Evolutionary conservation across 2,888 invertebrate species (phyloP), one percentile per base, ranked within the genome.

Genomic region (Ophion costatus): DNA sequence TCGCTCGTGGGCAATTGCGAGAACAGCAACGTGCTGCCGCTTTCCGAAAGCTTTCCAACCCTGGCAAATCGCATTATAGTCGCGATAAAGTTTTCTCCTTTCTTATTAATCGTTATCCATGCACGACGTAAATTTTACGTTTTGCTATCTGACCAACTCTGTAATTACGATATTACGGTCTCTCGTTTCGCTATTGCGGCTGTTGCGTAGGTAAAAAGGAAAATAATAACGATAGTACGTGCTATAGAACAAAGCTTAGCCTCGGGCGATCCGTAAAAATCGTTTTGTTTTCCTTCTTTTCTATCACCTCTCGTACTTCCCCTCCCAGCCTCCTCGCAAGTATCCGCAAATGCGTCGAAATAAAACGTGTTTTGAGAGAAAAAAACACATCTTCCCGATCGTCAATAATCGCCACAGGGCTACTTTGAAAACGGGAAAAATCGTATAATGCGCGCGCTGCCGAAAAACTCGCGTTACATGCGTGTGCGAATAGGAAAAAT

Each of bases 381-480:
- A 17, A n/a, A 59, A 56, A 29, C 1, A 22, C n/a, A 17, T 51
- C 56, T 70, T 70, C 24, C 20, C 57, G 71, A 71, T 57, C 59
- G n/a, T 71, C 57, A n/a, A 70, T 29, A 57, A 20, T 59, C 20
- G 10, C 22, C 22, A 6, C 22, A 22, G 14, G 24, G 17, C 20
- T 69, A 22, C 24, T 42, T 42, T 63, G 24, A n/a, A 51, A 66
- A 75, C 64, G 75, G 64, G 29, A 57, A 76, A 76, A 76, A 76
- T 79, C 64, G 61, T 56, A 69, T 51, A 51, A 51, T 51, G 67
- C 73, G 80, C 33, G 78, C 70, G 75, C 81, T 76, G 75, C 33
- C 4, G 66, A 22, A 63, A 74, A 75, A 75, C 70, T 63, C 71
- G 22, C 71, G 77, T 71, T 76, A 82, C 77, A 76, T 75, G 76